Conservation (phyloP, 2,888 invertebrate genomes). For the Gymnoscelis rufifasciata region DNA sequence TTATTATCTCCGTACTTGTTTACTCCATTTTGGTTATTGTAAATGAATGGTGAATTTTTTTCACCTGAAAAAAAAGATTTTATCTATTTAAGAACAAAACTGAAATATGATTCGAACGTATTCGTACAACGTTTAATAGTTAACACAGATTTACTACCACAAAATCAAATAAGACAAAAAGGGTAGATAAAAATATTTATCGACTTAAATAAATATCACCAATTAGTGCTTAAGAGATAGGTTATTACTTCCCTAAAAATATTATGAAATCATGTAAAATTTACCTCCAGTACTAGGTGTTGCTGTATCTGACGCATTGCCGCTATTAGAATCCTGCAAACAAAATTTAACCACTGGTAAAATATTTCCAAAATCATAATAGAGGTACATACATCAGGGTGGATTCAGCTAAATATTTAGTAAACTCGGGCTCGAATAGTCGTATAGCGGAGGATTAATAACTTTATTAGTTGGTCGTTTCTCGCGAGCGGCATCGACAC, state of each 20-base stretch:
- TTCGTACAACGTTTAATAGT: too few relatives aligned
- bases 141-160: too few relatives aligned
- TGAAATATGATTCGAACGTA: too few relatives aligned
- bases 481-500: slow-evolving; percentile 74
- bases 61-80: slow-evolving; percentile 41
- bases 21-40: slow-evolving; percentile 42
- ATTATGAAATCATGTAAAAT: too few relatives aligned
- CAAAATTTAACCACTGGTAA: slow-evolving; percentile 21
- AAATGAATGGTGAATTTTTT: slow-evolving; percentile 44
- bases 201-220: too few relatives aligned
- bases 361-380: slow-evolving; percentile 32
- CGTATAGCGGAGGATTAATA: slow-evolving; percentile 75
- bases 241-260: too few relatives aligned
- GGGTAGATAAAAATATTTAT: too few relatives aligned
- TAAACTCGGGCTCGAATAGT: slow-evolving; percentile 59
- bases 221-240: too few relatives aligned
- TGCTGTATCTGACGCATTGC: slow-evolving; percentile 49
- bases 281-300: slow-evolving; percentile 34
- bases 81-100: not conserved
- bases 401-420: slow-evolving; percentile 49
- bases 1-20: slow-evolving; percentile 56
- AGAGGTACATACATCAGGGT: slow-evolving; percentile 41
- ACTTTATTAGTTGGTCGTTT: slow-evolving; percentile 78
- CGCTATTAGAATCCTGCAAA: slow-evolving; percentile 51
- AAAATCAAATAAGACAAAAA: too few relatives aligned